Evolutionary conservation across 2,113 vertebrate genomes (phyloP).

Genomic region (Ptilorrhoa leucosticta): DNA sequence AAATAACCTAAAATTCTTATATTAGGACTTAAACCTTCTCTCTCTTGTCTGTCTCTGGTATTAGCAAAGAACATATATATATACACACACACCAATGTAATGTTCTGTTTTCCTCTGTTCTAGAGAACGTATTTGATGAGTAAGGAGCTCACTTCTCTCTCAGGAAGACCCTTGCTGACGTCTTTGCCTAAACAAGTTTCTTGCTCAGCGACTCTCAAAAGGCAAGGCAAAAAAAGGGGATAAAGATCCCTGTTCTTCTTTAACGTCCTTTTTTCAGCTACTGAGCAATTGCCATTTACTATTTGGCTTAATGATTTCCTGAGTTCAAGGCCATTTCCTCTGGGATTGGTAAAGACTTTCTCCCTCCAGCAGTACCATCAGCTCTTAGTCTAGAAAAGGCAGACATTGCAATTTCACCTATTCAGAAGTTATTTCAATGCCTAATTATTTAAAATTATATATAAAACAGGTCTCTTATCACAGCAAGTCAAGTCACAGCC

Average conservation of each 20-base stretch:
- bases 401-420: neutral
- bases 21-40: neutral
- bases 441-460: neutral
- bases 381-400: neutral
- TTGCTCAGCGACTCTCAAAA: neutral
- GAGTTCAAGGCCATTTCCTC: neutral
- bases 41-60: neutral
- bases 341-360: neutral
- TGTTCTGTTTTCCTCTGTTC: neutral
- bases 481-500: neutral
- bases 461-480: neutral
- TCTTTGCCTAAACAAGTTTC: neutral
- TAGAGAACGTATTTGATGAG: neutral
- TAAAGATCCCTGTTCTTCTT: neutral
- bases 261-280: neutral
- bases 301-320: neutral
- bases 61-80: neutral
- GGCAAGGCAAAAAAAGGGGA: fast-evolving
- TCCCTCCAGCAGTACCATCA: neutral
- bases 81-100: neutral
- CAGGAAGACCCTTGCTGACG: neutral
- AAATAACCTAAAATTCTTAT: neutral
- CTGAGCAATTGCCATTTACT: neutral
- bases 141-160: neutral
- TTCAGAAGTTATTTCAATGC: neutral